Base-by-base conservation (phyloP, 2,113 vertebrate genomes). In the Cyprinus carpio region DNA sequence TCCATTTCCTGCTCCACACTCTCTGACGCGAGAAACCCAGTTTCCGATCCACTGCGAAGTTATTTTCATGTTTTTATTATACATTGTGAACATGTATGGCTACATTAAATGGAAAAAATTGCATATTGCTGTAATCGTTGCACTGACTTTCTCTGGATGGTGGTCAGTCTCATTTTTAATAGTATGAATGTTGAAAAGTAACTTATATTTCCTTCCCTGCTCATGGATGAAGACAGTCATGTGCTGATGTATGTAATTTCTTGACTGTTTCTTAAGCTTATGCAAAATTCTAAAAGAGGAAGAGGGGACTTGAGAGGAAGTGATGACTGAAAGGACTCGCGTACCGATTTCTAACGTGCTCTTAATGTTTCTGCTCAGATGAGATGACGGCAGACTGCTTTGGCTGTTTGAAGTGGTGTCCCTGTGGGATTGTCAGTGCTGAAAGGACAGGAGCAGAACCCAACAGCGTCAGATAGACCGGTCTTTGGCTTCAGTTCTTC, bases 311-410 rank as follows among this genome's bases (percentile, higher is more conserved):
- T 54, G 3, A 40, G 46, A 84, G 84, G 87, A 88, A 88, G 75
- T 49, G 23, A 15, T 67, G 34, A 71, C 83, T 74, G 18, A 10
- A 67, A 25, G 2, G 2, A 4, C 29, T 12, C 51, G 10, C 20
- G 15, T 20, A 64, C 60, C 13, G 12, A 12, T 79, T 16, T 40
- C 49, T 69, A 27, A 1, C 5, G 0, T 0, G 13, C 4, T 40
- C 51, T 75, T 29, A 34, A 23, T 60, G 0, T 71, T 54, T 37
- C 20, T 75, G 89, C 87, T n/a, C 87, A 83, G 76, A 85, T 88
- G 87, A 84, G 71, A 89, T 87, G 86, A 92, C 90, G 86, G 20
- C 71, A 9, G 69, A 43, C 86, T 82, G 46, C 80, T 83, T 74
- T 80, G 81, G 80, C 67, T 86, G 72, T 84, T 87, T 31, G 18